Evolutionary conservation across 2,113 vertebrate genomes (phyloP).

Genomic region (Tupaia tana): DNA sequence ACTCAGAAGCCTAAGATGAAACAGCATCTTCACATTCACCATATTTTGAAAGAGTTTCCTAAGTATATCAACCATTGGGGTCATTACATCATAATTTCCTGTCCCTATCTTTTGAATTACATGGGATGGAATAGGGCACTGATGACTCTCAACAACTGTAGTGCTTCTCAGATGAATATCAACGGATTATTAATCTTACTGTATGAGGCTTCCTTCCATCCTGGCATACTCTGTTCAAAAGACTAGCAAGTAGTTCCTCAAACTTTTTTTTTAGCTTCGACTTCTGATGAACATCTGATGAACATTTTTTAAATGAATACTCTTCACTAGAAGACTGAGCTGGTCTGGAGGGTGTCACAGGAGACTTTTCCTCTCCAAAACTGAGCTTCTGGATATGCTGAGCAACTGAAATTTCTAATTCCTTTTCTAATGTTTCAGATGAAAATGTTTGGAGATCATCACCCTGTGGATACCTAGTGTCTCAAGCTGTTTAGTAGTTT

Average conservation of each 20-base stretch:
- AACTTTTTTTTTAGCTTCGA: conserved; percentile 89
- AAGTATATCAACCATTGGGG: conserved; percentile 87
- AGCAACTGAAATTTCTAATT: conserved; percentile 88
- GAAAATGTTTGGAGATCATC: conserved; percentile 89
- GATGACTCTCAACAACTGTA: conserved; percentile 90
- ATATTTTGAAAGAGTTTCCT: conserved; percentile 94
- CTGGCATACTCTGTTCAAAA: conserved; percentile 90
- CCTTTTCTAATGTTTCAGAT: conserved; percentile 84
- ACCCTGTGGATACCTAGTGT: conserved; percentile 87
- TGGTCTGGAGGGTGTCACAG: conserved; percentile 89
- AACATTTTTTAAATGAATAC: conserved; percentile 94
- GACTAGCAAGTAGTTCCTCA: conserved; percentile 88
- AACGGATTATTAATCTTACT: conserved; percentile 89
- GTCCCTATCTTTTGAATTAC: conserved; percentile 88
- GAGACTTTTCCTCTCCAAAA: conserved; percentile 89
- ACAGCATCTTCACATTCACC: conserved; percentile 87
- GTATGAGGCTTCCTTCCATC: conserved; percentile 93
- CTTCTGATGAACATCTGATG: conserved; percentile 89
- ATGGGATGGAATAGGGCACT: conserved; percentile 90
- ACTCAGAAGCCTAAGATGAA: conserved; percentile 93
- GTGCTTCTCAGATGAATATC: conserved; percentile 86
- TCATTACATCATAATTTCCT: conserved; percentile 84
- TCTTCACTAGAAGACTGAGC: conserved; percentile 97
- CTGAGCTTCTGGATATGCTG: conserved; percentile 90
- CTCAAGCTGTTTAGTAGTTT: conserved; percentile 89